A percentile compares a stretch with the other conserved stretches of the same genome.
These are phyloP conservation scores for Apis laboriosa DNA, from an alignment of 1,140 invertebrate species.

Conservation along the genomic window DNA sequence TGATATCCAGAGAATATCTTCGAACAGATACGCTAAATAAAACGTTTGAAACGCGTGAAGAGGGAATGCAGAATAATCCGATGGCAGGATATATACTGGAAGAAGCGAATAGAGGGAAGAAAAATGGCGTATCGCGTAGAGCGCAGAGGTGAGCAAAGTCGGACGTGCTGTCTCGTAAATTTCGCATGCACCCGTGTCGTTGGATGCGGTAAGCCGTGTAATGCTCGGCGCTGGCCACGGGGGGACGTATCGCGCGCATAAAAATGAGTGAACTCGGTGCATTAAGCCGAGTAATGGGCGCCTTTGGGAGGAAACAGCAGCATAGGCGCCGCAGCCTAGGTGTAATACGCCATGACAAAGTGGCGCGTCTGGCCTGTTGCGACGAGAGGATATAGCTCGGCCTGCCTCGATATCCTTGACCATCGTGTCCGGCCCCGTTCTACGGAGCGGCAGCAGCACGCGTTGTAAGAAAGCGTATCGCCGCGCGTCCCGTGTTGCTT, in stretches of 20 bases:
- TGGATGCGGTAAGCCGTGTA: conserved; percentile 58
- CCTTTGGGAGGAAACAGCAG: conserved; percentile 59
- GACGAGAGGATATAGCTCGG: conserved; percentile 51
- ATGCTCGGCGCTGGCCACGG: conserved; percentile 38
- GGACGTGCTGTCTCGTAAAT: conserved; percentile 55
- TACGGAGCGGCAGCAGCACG: conserved; percentile 2
- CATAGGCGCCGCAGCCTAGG: conserved; percentile 59
- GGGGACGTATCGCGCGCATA: conserved; percentile 54
- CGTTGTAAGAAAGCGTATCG: conserved; percentile 30
- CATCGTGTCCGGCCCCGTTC: conserved; percentile 55
- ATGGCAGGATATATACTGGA: not conserved
- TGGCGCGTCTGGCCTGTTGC: conserved; percentile 59
- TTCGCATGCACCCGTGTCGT: conserved; percentile 39
- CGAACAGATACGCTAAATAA: too few species aligned
- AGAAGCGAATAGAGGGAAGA: not conserved
- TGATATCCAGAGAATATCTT: too few species aligned
- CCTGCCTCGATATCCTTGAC: conserved; percentile 52
- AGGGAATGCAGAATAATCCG: not conserved
- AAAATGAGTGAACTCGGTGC: conserved; percentile 65
- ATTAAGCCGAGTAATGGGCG: conserved; percentile 67
- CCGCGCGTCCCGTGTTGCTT: conserved; percentile 5
- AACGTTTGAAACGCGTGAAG: too few species aligned
- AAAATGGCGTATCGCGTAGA: not conserved
- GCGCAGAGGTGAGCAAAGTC: conserved; percentile 25
- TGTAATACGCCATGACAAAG: conserved; percentile 67